Percentiles rank a stretch among this genome's conserved stretches.
phyloP scores from a whole-genome alignment of 2,888 invertebrate species.

The Ligdia adustata region DNA sequence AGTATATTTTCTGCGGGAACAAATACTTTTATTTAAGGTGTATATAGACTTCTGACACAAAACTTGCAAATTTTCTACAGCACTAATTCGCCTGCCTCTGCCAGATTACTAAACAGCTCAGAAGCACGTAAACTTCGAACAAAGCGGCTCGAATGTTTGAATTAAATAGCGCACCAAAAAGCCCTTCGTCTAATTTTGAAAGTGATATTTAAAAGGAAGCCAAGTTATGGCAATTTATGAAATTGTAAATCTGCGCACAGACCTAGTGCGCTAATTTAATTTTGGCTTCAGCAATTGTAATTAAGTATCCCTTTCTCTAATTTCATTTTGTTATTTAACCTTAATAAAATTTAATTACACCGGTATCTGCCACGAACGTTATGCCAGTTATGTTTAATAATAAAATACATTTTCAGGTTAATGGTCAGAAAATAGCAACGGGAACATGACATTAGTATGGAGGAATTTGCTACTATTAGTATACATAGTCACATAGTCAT shows the following conservation, averaged over 20 bases:
- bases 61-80: slow-evolving; percentile 9
- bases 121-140: slow-evolving; percentile 20
- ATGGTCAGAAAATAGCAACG: too few species aligned
- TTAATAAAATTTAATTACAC: slow-evolving; percentile 18
- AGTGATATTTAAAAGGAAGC: slow-evolving; percentile 14
- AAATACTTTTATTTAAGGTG: too few species aligned
- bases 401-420: too few species aligned
- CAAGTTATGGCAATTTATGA: slow-evolving; percentile 11
- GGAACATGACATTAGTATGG: too few species aligned
- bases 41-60: neutral
- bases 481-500: too few species aligned
- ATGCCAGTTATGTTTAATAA: slow-evolving; percentile 1
- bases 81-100: slow-evolving; percentile 9
- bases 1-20: too few species aligned
- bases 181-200: slow-evolving; percentile 6
- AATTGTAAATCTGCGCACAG: slow-evolving; percentile 11
- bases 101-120: slow-evolving; percentile 19
- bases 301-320: slow-evolving; percentile 19
- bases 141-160: slow-evolving; percentile 15
- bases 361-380: neutral
- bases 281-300: slow-evolving; percentile 15
- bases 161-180: slow-evolving; percentile 11
- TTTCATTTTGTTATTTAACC: slow-evolving; percentile 16
- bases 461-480: too few species aligned
- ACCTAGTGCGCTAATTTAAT: slow-evolving; percentile 13